Conservation (phyloP, 2,888 invertebrate species). For the Craniophora ligustri region DNA sequence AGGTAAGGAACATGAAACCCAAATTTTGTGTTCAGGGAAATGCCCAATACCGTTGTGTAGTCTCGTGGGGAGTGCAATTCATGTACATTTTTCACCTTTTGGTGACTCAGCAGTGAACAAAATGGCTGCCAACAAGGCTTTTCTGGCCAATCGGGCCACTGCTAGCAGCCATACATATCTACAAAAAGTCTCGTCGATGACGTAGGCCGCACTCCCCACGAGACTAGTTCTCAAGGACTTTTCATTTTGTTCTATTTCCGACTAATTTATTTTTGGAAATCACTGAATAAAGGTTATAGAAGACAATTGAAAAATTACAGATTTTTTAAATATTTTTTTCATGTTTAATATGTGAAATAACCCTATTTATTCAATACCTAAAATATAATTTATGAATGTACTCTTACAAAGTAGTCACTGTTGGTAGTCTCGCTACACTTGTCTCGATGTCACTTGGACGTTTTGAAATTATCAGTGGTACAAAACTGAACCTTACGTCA, state of each 20-base stretch:
- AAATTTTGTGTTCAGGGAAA: constrained; percentile 88
- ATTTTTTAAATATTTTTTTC: constrained; percentile 18
- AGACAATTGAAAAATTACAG: constrained; percentile 5
- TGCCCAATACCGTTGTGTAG: constrained; percentile 89
- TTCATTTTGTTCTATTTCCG: constrained; percentile 78
- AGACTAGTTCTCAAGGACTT: constrained; percentile 88
- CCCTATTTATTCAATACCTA: constrained; percentile 55
- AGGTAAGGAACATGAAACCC: constrained; percentile 84
- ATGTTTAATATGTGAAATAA: background rate
- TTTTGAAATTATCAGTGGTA: constrained; percentile 18
- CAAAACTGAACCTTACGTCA: constrained; percentile 66
- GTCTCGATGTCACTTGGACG: constrained; percentile 57
- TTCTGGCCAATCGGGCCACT: constrained; percentile 81
- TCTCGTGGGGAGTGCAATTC: constrained; percentile 89
- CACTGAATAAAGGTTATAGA: constrained; percentile 26
- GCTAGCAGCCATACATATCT: constrained; percentile 78
- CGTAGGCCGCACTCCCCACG: constrained; percentile 85
- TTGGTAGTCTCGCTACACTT: constrained; percentile 79
- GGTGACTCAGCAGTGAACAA: constrained; percentile 90
- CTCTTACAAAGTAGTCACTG: constrained; percentile 85
- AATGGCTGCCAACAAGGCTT: constrained; percentile 90
- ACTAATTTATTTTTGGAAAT: constrained; percentile 67
- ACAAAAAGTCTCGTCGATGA: constrained; percentile 80
- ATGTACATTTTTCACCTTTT: constrained; percentile 90
- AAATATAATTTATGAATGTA: constrained; percentile 83